These are phyloP conservation scores for Epistrophella euchroma DNA, from an alignment of 2,888 invertebrate species.

Conservation along the genomic window DNA sequence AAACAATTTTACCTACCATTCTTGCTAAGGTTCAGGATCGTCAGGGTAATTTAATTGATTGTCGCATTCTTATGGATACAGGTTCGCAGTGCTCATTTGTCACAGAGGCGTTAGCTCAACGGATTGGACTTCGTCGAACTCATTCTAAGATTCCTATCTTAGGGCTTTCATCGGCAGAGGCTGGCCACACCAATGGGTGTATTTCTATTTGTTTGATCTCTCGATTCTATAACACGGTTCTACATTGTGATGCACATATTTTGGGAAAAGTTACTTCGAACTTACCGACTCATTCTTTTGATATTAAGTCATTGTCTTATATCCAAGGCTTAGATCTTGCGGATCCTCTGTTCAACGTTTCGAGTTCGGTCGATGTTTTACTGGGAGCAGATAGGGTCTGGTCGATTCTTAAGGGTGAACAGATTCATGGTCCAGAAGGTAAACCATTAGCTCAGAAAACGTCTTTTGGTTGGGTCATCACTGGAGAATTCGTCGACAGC, in stretches of 20 bases:
- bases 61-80: not conserved
- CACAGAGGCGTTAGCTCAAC: constrained; percentile 1
- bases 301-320: constrained; percentile 20
- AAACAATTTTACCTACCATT: constrained; percentile 15
- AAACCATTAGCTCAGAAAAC: not conserved
- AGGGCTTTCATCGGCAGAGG: not conserved
- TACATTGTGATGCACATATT: constrained; percentile 3
- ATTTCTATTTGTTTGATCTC: not conserved
- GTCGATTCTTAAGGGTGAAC: constrained; percentile 58
- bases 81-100: not conserved
- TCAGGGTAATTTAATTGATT: not conserved
- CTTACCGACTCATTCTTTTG: constrained; percentile 2
- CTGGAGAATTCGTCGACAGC: constrained; percentile 21
- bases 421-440: constrained; percentile 26
- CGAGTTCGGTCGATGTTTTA: constrained; percentile 59
- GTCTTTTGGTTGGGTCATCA: not conserved
- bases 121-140: not conserved
- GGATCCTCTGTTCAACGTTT: constrained; percentile 57
- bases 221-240: not conserved
- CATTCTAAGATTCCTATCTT: constrained; percentile 5
- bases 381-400: constrained; percentile 58
- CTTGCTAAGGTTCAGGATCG: not conserved
- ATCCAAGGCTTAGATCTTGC: constrained; percentile 44
- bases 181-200: not conserved
- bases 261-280: constrained; percentile 4